Evolutionary conservation across 2,888 invertebrate genomes (phyloP), one percentile per base, ranked within the genome.

Genomic region (Sinopyrophorus schimmeli): DNA sequence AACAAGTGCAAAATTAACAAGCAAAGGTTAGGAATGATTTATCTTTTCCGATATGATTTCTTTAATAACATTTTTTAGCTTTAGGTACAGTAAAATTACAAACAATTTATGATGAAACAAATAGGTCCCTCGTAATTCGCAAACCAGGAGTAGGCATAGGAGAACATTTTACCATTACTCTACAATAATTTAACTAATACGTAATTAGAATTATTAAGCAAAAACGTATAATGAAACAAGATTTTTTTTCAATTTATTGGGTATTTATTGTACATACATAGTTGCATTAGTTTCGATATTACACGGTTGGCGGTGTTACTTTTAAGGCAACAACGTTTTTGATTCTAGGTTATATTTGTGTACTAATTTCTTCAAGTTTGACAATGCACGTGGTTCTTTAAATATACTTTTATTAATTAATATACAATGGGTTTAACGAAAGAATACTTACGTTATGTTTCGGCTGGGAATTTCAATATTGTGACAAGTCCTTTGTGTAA

Each of bases 401-500:
- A n/a, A n/a, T n/a, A n/a, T n/a, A n/a, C n/a, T n/a, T n/a, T n/a
- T n/a, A n/a, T n/a, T n/a, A n/a, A n/a, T n/a, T n/a, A n/a, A n/a
- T n/a, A 6, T 10, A 70, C 65, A 63, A 92, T 92, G 92, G 92
- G 91, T 37, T 75, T 93, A 43, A 92, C 96, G 5, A 96, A 93
- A 68, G 93, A 98, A 75, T 98, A 98, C 80, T 79, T 96, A 58
- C 85, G 93, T 37, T 97, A 91, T 71, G 82, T 81, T 15, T 84
- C 90, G 1, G 82, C 83, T 50, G 92, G 91, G 5, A 86, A 86
- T 53, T 92, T 95, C 70, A 95, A 94, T 69, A 82, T 96, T 28
- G 88, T 98, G 47, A 85, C 87, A 3, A 89, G 87, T 71, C 74
- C 81, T 15, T 81, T 86, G 53, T 87, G 92, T 57, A 94, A 94